A percentile compares a stretch with the other conserved stretches of the same genome.
phyloP scores from a whole-genome alignment of 2,888 invertebrate genomes.

The Habroteleia sp. region DNA sequence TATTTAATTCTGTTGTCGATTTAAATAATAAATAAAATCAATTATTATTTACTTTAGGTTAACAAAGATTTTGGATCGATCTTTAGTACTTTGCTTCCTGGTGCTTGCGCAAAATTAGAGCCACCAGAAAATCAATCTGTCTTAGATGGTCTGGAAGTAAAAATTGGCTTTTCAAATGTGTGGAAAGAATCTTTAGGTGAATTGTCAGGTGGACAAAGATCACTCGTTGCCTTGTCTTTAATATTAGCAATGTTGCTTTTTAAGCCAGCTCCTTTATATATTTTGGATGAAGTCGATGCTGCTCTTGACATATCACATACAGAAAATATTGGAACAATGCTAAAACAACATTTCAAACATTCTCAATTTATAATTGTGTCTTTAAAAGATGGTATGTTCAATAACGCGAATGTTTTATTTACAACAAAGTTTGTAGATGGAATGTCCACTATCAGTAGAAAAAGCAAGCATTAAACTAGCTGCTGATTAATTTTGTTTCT shows the following conservation, averaged over 20 bases:
- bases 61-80: conserved; percentile 97
- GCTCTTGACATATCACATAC: conserved; percentile 99
- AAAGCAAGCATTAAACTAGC: conserved; percentile 68
- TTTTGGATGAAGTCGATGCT: conserved; percentile 99
- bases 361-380: conserved; percentile 99
- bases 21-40: too few relatives aligned
- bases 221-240: conserved; percentile 96
- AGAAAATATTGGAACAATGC: conserved; percentile 98
- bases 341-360: conserved; percentile 92
- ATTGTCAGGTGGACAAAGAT: conserved; percentile 97
- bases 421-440: conserved; percentile 97
- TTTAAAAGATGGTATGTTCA: conserved; percentile 99
- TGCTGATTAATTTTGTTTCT: not conserved
- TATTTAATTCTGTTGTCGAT: not conserved
- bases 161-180: conserved; percentile 94
- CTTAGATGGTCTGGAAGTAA: conserved; percentile 93
- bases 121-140: conserved; percentile 88
- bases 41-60: conserved; percentile 82
- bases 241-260: conserved; percentile 98
- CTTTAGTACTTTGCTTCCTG: conserved; percentile 94
- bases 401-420: conserved; percentile 98
- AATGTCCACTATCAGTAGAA: conserved; percentile 92
- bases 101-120: conserved; percentile 92
- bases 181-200: conserved; percentile 99
- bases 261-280: conserved; percentile 98